Evolutionary conservation across 2,113 vertebrate species (phyloP).

Genomic region (Muntiacus muntjak): DNA sequence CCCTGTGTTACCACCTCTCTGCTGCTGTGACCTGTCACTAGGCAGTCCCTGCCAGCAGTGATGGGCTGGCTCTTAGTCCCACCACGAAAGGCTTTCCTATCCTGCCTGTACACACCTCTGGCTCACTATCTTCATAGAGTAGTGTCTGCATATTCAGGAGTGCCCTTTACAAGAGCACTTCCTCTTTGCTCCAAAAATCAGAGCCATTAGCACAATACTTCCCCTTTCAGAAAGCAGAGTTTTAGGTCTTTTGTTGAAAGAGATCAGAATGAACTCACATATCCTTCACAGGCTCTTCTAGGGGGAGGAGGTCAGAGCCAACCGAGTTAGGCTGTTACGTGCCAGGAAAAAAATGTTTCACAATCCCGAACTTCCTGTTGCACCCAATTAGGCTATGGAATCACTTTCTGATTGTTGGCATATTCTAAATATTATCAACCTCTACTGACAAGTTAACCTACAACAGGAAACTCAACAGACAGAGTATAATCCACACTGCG

Average conservation of each 20-base stretch:
- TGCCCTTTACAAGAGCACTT: background rate
- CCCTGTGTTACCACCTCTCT: background rate
- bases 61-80: background rate
- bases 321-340: background rate
- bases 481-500: background rate
- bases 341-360: constrained; percentile 27
- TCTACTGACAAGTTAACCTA: constrained; percentile 25
- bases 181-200: background rate
- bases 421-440: constrained; percentile 43
- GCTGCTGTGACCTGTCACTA: background rate
- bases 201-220: background rate
- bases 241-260: background rate
- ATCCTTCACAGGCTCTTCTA: background rate
- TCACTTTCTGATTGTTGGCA: background rate
- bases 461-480: constrained; percentile 24
- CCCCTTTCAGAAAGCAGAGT: background rate
- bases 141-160: background rate
- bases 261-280: background rate
- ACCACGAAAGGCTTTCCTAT: background rate
- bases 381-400: constrained; percentile 23
- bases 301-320: background rate
- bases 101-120: background rate
- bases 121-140: background rate
- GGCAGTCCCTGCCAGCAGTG: background rate
- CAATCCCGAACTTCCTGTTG: constrained; percentile 4